These are phyloP conservation scores for Dolichoris vasculosae DNA, from an alignment of 1,140 invertebrate genomes.

Conservation along the genomic window DNA sequence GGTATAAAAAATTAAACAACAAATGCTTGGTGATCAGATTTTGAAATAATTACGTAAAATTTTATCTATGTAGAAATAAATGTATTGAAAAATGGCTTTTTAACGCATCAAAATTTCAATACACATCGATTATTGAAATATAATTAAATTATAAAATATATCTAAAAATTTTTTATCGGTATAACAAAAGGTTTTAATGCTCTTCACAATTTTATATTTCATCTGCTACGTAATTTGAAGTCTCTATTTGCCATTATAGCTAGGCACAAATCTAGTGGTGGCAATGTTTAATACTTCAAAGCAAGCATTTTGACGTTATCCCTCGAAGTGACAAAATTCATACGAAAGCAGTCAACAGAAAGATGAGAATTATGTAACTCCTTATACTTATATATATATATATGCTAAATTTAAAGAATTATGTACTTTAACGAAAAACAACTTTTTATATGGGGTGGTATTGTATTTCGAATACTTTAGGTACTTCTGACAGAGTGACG, in stretches of 20 bases:
- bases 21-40: too few relatives aligned
- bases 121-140: too few relatives aligned
- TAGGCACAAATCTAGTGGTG: neutral
- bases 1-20: too few relatives aligned
- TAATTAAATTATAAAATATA: too few relatives aligned
- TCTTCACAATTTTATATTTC: slow-evolving; percentile 50
- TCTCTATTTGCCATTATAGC: slow-evolving; percentile 7
- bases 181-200: slow-evolving; percentile 16
- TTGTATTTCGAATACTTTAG: slow-evolving; percentile 48
- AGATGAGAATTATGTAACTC: slow-evolving; percentile 15
- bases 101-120: too few relatives aligned
- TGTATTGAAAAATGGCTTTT: too few relatives aligned
- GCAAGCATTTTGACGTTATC: slow-evolving; percentile 51
- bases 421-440: neutral
- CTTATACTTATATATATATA: neutral
- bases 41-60: too few relatives aligned
- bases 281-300: slow-evolving; percentile 49
- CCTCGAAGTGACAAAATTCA: slow-evolving; percentile 41
- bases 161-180: slow-evolving; percentile 32
- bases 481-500: slow-evolving; percentile 62
- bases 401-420: neutral
- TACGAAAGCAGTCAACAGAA: neutral
- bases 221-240: slow-evolving; percentile 50
- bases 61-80: too few relatives aligned
- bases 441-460: slow-evolving; percentile 21